Evolutionary conservation across 2,888 invertebrate genomes (phyloP).

Genomic region (Synanthedon formicaeformis): DNA sequence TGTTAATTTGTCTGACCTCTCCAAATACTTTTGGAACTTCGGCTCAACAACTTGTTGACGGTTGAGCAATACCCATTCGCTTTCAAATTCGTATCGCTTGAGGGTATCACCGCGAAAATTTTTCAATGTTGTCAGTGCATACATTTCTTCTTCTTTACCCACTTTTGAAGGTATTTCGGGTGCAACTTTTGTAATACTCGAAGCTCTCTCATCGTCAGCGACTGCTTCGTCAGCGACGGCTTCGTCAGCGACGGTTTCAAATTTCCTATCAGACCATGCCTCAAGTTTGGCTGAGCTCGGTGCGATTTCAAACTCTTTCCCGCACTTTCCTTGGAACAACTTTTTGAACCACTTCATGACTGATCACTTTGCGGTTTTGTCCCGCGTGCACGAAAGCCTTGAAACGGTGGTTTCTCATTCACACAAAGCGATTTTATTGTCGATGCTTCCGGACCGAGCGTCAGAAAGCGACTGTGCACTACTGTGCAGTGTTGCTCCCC

Average conservation of each 20-base stretch:
- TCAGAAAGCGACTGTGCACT: conserved; percentile 28
- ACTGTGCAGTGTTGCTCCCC: conserved; percentile 4
- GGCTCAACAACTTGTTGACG: conserved; percentile 41
- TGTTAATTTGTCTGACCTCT: conserved; percentile 31
- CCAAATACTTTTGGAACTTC: conserved; percentile 37
- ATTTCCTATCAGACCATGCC: conserved; percentile 16
- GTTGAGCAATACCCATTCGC: conserved; percentile 52
- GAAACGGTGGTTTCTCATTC: conserved; percentile 73
- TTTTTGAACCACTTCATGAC: conserved; percentile 76
- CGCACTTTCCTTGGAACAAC: conserved; percentile 70
- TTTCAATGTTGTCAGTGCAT: conserved; percentile 45
- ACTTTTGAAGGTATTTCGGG: too few relatives aligned
- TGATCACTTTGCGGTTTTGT: conserved; percentile 70
- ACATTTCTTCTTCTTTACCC: conserved; percentile 24
- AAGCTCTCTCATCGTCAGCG: neutral
- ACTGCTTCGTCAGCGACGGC: conserved; percentile 5
- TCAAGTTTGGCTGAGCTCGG: conserved; percentile 16
- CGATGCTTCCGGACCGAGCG: conserved; percentile 21
- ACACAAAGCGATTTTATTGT: conserved; percentile 23
- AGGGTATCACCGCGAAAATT: conserved; percentile 46
- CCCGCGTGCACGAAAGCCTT: conserved; percentile 74
- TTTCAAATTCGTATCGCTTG: conserved; percentile 43
- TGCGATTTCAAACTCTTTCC: conserved; percentile 18
- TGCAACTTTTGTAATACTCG: conserved; percentile 10
- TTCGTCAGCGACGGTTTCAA: conserved; percentile 15